Conservation (phyloP, 2,797 vertebrate species). For the Geotrypetes seraphini region DNA sequence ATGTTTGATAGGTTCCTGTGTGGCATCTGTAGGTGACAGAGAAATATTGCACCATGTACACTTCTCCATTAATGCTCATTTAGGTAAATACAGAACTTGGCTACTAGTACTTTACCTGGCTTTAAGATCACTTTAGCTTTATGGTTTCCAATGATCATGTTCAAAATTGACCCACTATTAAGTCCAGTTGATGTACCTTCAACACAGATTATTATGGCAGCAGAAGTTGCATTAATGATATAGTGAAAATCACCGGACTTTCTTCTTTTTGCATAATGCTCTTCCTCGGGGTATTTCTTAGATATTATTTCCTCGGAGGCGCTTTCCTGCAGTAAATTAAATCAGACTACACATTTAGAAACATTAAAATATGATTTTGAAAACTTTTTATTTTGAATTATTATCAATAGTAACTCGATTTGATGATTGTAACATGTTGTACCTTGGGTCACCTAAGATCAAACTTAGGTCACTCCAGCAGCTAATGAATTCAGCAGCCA, state of each 20-base stretch:
- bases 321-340: neutral
- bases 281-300: constrained; percentile 10
- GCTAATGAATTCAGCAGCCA: too few species aligned
- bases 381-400: too few species aligned
- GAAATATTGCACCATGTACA: neutral
- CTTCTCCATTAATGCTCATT: neutral
- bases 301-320: constrained; percentile 29
- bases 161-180: too few species aligned
- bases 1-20: constrained; percentile 51
- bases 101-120: constrained; percentile 42
- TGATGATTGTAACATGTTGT: too few species aligned
- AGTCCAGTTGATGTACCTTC: constrained; percentile 33
- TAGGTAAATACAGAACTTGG: neutral
- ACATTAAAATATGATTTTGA: neutral
- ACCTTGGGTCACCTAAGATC: too few species aligned
- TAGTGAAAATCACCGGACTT: constrained; percentile 4
- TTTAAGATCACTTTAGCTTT: constrained; percentile 26
- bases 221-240: constrained; percentile 36
- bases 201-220: constrained; percentile 54
- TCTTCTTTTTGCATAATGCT: accelerated
- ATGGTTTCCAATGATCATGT: constrained; percentile 55
- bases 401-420: too few species aligned
- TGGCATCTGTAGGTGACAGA: constrained; percentile 15
- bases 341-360: neutral
- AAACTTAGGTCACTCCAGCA: too few species aligned